Conservation (phyloP, 2,113 vertebrate species). For the Peucedramus taeniatus region DNA sequence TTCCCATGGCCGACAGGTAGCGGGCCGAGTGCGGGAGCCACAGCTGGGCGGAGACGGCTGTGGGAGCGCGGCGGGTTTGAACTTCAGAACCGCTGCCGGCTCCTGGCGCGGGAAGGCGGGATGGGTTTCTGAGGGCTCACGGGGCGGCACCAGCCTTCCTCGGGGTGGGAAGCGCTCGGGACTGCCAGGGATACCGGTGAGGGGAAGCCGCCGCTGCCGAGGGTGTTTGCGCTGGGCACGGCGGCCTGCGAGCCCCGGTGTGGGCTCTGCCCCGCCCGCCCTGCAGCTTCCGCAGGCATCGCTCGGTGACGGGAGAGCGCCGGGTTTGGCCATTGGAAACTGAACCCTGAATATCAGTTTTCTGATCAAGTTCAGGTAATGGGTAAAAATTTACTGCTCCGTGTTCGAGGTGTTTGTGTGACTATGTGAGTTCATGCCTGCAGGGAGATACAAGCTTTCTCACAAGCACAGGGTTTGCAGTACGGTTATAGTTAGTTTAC, state of each 20-base stretch:
- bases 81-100: background rate
- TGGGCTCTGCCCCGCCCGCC: background rate
- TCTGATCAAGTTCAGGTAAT: fast-evolving
- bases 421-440: background rate
- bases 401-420: background rate
- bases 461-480: background rate
- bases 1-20: background rate
- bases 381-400: background rate
- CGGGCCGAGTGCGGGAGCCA: fast-evolving
- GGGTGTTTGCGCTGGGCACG: background rate
- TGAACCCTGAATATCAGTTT: fast-evolving
- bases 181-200: fast-evolving
- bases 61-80: background rate
- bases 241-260: background rate
- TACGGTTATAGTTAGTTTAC: fast-evolving
- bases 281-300: fast-evolving
- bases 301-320: fast-evolving
- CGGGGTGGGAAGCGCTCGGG: background rate
- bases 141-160: fast-evolving
- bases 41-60: background rate
- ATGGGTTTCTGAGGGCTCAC: background rate
- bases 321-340: fast-evolving
- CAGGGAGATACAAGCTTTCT: background rate
- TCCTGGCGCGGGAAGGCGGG: background rate
- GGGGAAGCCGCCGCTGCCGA: fast-evolving